These are phyloP conservation scores for Rhopalosiphum nymphaeae DNA, from an alignment of 2,888 invertebrate genomes.

Conservation along the genomic window DNA sequence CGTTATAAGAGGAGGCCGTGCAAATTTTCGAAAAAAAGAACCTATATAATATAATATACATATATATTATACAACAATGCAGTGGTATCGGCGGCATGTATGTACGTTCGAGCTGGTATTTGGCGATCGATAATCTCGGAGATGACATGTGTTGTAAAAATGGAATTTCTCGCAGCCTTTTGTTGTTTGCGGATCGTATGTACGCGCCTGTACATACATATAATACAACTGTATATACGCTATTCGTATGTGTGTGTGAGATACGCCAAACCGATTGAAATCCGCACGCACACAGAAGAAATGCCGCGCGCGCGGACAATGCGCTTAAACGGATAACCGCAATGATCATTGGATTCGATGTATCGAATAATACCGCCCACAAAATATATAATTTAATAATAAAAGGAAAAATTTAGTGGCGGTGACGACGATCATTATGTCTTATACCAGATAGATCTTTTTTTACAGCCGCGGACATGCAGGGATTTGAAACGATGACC, in stretches of 20 bases:
- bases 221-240: neutral
- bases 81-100: neutral
- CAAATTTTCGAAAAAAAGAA: slow-evolving; percentile 10
- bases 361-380: neutral
- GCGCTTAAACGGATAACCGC: slow-evolving; percentile 59
- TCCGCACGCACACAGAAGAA: slow-evolving; percentile 32
- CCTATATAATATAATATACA: neutral
- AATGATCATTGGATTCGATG: slow-evolving; percentile 29
- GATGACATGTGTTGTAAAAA: slow-evolving; percentile 62
- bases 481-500: neutral
- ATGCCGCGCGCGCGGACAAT: slow-evolving; percentile 52
- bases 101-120: neutral
- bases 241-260: neutral
- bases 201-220: neutral
- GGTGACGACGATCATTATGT: neutral
- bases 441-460: neutral
- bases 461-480: neutral
- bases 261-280: slow-evolving; percentile 31
- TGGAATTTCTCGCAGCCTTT: slow-evolving; percentile 52
- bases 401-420: neutral
- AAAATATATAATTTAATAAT: slow-evolving; percentile 33
- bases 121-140: slow-evolving; percentile 61
- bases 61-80: slow-evolving; percentile 23
- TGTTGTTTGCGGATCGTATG: slow-evolving; percentile 14
- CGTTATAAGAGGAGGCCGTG: neutral